Evolutionary conservation across 2,797 vertebrate species (phyloP).

Genomic region (Anas flavirostris): DNA sequence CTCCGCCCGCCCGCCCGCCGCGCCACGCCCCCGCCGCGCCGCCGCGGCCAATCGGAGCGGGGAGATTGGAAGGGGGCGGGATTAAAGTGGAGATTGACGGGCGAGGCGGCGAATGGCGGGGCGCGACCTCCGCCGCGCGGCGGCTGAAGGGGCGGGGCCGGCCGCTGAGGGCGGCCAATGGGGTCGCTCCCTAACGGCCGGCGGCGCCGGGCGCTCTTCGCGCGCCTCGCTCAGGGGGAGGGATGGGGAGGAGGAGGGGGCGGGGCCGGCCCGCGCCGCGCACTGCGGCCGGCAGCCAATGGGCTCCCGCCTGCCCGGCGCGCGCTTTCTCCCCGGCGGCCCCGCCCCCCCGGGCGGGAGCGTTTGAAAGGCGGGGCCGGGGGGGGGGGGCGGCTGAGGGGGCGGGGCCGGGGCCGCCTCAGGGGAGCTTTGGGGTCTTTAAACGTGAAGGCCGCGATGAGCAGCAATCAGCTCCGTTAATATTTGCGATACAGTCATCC

Average conservation of each 20-base stretch:
- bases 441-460: background rate
- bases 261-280: fast-evolving
- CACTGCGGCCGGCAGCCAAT: constrained; percentile 5
- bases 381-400: background rate
- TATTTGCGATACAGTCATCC: background rate
- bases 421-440: background rate
- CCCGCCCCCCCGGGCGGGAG: background rate
- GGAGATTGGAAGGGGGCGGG: background rate
- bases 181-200: fast-evolving
- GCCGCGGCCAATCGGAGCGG: background rate
- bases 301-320: background rate
- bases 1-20: constrained; percentile 68
- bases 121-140: background rate
- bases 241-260: background rate
- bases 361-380: constrained; percentile 55
- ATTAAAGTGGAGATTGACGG: background rate
- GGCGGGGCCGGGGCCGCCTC: too few species aligned
- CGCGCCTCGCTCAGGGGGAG: background rate
- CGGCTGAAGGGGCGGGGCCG: background rate
- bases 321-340: background rate
- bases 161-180: background rate
- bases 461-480: background rate
- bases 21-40: background rate
- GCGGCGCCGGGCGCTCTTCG: fast-evolving
- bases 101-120: fast-evolving